Evolutionary conservation across 2,113 vertebrate genomes (phyloP).

Genomic region (Ranitomeya imitator): DNA sequence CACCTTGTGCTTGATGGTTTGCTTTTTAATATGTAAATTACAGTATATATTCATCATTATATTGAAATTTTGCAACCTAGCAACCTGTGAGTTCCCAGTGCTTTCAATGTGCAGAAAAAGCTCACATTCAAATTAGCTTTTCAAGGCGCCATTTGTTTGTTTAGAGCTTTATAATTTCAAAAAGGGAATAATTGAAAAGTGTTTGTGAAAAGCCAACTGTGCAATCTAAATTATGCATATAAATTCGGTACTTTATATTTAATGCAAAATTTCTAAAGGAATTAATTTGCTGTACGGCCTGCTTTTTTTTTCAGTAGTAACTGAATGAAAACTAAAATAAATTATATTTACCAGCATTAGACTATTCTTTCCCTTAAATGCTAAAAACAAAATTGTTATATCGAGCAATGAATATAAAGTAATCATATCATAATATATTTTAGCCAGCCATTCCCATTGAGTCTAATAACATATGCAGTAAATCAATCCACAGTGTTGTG

Average conservation of each 20-base stretch:
- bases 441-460: neutral
- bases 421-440: neutral
- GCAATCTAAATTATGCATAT: constrained; percentile 54
- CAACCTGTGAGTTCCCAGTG: constrained; percentile 45
- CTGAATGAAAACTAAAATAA: constrained; percentile 16
- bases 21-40: constrained; percentile 60
- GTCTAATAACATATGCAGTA: neutral
- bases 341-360: constrained; percentile 2
- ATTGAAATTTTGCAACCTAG: constrained; percentile 60
- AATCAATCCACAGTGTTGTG: neutral
- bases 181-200: constrained; percentile 47
- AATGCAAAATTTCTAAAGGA: constrained; percentile 17
- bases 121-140: constrained; percentile 55
- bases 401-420: neutral
- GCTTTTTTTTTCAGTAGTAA: constrained; percentile 11
- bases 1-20: constrained; percentile 57
- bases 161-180: constrained; percentile 45
- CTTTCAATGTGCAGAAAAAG: constrained; percentile 31
- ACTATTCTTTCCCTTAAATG: neutral
- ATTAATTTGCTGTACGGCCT: constrained; percentile 31
- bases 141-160: constrained; percentile 56
- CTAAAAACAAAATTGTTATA: constrained; percentile 5
- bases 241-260: constrained; percentile 45
- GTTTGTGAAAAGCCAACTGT: constrained; percentile 39
- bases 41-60: constrained; percentile 59